Evolutionary conservation across 2,797 vertebrate genomes (phyloP).

Genomic region (Emys orbicularis): DNA sequence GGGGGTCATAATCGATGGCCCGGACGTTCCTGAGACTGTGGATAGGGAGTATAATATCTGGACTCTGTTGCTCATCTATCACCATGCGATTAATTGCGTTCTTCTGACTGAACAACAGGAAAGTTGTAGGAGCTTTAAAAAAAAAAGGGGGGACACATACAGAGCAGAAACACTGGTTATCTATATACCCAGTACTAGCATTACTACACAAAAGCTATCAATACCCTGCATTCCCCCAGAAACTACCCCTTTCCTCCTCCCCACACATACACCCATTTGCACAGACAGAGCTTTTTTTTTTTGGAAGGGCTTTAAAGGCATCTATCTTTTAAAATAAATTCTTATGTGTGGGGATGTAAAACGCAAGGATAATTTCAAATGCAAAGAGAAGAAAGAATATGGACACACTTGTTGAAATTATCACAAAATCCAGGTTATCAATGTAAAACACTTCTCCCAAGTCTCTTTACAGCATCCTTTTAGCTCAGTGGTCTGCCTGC

Average conservation of each 20-base stretch:
- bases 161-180: not conserved
- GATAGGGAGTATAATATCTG: conserved; percentile 97
- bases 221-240: not conserved
- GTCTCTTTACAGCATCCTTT: not conserved
- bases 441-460: not conserved
- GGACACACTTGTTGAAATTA: not conserved
- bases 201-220: not conserved
- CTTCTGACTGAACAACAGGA: conserved; percentile 98
- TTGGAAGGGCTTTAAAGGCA: not conserved
- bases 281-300: not conserved
- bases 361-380: not conserved
- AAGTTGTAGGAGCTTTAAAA: conserved; percentile 91
- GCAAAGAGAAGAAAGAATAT: fast-evolving
- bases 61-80: conserved; percentile 97
- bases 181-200: not conserved
- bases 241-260: not conserved
- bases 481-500: not conserved
- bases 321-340: not conserved
- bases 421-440: not conserved
- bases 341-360: fast-evolving
- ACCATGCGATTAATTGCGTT: conserved; percentile 98
- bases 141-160: not conserved
- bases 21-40: conserved; percentile 94
- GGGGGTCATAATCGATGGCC: conserved; percentile 95
- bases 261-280: not conserved